Conservation (phyloP, 2,113 vertebrate genomes). For the Chinchilla lanigera region DNA sequence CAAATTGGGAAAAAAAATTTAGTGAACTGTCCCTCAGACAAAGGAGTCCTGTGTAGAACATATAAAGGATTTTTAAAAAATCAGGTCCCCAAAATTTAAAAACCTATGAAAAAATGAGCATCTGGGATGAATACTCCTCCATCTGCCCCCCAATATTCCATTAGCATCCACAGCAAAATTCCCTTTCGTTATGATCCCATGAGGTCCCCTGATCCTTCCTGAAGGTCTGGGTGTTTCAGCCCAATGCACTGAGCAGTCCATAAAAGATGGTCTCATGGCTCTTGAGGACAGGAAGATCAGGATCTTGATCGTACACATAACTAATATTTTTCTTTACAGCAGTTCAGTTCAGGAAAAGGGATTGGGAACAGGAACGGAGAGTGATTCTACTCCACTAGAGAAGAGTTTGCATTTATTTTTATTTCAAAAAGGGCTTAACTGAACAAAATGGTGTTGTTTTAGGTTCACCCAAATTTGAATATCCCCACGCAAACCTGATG, state of each 20-base stretch:
- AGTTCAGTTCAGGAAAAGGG: too few species aligned
- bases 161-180: background rate
- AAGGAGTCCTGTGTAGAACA: too few species aligned
- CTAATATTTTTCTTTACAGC: too few species aligned
- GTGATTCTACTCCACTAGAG: background rate
- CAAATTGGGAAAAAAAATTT: too few species aligned
- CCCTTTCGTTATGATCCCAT: background rate
- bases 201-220: background rate
- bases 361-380: background rate
- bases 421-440: background rate
- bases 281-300: too few species aligned
- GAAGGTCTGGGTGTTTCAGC: background rate
- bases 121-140: too few species aligned
- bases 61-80: too few species aligned
- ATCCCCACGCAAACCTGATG: background rate
- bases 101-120: too few species aligned
- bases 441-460: background rate
- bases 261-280: background rate
- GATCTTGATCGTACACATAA: too few species aligned
- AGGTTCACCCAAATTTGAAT: background rate
- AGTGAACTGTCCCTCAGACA: too few species aligned
- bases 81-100: too few species aligned
- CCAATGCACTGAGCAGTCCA: too few species aligned
- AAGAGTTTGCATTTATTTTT: background rate
- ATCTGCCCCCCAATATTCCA: background rate